phyloP scores from a whole-genome alignment of 1,140 invertebrate species.

The Papilio machaon region DNA sequence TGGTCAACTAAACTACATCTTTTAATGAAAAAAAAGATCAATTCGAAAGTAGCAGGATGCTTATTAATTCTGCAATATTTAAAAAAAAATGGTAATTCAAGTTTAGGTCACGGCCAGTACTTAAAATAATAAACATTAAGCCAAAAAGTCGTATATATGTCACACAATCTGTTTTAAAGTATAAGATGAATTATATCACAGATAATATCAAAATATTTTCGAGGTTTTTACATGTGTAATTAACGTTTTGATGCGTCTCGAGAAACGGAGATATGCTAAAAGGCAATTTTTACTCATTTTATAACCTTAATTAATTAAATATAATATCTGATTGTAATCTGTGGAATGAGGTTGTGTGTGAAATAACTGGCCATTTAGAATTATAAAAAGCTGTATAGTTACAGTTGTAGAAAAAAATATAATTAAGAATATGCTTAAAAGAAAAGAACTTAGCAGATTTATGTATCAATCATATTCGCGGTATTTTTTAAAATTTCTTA shows the following conservation, averaged over 20 bases:
- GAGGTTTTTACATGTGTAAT: constrained; percentile 16
- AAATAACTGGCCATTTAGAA: constrained; percentile 3
- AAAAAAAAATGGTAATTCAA: not conserved
- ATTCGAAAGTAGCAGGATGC: not conserved
- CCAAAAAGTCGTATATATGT: constrained; percentile 4
- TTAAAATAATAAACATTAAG: not conserved
- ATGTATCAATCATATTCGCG: too few relatives aligned
- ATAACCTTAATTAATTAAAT: constrained; percentile 26
- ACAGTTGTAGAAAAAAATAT: not conserved
- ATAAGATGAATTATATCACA: not conserved
- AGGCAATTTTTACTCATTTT: constrained; percentile 4
- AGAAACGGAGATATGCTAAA: constrained; percentile 13
- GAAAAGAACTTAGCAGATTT: not conserved
- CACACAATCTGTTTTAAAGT: not conserved
- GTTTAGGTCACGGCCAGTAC: constrained; percentile 1
- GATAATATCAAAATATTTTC: constrained; percentile 9
- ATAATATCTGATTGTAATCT: constrained; percentile 21
- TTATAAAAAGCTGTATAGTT: not conserved
- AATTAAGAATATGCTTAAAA: not conserved
- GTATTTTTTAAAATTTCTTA: too few relatives aligned
- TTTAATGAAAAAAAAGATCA: too few relatives aligned
- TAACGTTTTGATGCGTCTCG: constrained; percentile 13
- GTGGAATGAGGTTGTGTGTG: constrained; percentile 5
- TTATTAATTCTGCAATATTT: not conserved
- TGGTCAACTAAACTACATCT: too few relatives aligned